Evolutionary conservation across 2,888 invertebrate species (phyloP), one percentile per base, ranked within the genome.

Genomic region (Salpingus planirostris): DNA sequence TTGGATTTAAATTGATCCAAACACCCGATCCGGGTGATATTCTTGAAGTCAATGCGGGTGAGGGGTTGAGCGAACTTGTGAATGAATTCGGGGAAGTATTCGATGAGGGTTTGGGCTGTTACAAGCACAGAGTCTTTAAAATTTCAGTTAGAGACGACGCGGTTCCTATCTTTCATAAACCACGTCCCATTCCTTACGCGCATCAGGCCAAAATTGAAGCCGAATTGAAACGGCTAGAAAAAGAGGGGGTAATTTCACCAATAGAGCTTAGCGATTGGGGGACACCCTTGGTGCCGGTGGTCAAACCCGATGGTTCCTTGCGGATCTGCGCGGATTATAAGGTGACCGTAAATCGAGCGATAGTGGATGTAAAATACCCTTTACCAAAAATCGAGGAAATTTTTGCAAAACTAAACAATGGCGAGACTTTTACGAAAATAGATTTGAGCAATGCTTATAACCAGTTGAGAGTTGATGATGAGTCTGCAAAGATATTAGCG

Each of bases 391-490:
- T 47, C 15, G 38, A 44, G 15, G 43, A 43, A 15, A 13, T 44
- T 11, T 44, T 44, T 40, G 29, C 31, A 5, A 21, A 31, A 11
- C 28, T 51, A 7, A 24, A 36, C n/a, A 33, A 34, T 2, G 45
- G 42, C n/a, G 15, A 42, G 25, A 11, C 21, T 15, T 48, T 43
- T 34, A 25, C 29, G 4, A 29, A 23, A 23, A 27, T 32, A 8
- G 27, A 32, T 23, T 22, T 32, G 8, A 27, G 22, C 8, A 6
- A 27, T 13, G 60, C 59, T 1, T 60, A 60, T 40, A 49, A 52
- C 27, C 61, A 63, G 39, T 33, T 57, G 2, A 39, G 40, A 21
- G 24, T 58, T 11, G 46, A 50, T 15, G 46, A 55, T n/a, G 39
- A 50, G 21, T 43, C 58, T 2, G 42, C 46, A 23, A 41, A 47